Evolutionary conservation across 37 sponge, comb jelly and placozoan genomes (phyloP).

Genomic region (Mnemiopsis leidyi): DNA sequence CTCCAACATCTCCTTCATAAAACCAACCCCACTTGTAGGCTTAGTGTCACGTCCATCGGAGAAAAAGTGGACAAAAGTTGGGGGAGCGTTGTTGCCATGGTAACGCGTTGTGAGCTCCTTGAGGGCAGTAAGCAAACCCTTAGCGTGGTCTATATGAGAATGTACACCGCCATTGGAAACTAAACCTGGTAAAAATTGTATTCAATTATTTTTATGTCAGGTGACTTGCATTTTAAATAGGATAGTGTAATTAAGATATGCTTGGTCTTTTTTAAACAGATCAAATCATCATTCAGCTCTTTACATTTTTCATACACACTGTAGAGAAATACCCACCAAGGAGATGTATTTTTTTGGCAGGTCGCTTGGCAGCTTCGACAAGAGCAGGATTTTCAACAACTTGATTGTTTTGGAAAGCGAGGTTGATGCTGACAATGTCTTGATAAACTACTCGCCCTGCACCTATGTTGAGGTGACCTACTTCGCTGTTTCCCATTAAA

Average conservation of each 20-base stretch:
- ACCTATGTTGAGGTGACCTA: conserved; percentile 94
- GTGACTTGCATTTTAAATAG: too few relatives aligned
- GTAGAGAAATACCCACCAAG: too few relatives aligned
- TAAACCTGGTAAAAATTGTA: background rate
- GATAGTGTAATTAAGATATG: too few relatives aligned
- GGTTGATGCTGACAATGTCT: conserved; percentile 91
- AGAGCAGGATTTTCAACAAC: conserved; percentile 70
- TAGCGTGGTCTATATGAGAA: conserved; percentile 86
- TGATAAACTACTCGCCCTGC: conserved; percentile 86
- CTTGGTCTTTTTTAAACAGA: too few relatives aligned
- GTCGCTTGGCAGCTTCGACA: conserved; percentile 68
- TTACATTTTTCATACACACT: too few relatives aligned
- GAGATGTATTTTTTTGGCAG: conserved; percentile 40
- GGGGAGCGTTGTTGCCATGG: conserved; percentile 73
- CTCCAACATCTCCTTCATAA: conserved; percentile 71
- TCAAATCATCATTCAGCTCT: too few relatives aligned
- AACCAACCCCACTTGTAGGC: conserved; percentile 86
- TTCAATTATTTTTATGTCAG: too few relatives aligned
- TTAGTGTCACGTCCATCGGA: conserved; percentile 95
- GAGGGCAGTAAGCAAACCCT: conserved; percentile 79
- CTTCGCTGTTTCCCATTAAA: conserved; percentile 98
- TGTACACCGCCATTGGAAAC: conserved; percentile 94
- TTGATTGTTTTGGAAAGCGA: conserved; percentile 70
- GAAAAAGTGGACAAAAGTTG: conserved; percentile 90
- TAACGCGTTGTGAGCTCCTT: too few relatives aligned